Base-by-base conservation (phyloP, 2,888 invertebrate genomes). In the Apotomis capreana region DNA sequence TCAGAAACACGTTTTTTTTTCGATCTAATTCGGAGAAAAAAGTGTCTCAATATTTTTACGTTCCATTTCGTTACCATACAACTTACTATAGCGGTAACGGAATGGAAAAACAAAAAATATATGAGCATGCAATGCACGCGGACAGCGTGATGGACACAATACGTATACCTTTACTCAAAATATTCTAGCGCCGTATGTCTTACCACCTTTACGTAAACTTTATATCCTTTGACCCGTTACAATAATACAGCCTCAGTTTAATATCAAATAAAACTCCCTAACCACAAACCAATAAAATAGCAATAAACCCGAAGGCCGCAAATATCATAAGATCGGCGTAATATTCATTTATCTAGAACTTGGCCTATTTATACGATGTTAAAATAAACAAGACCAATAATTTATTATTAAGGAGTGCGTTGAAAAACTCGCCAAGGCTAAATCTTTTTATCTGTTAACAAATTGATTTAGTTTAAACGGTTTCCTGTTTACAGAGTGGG, bases 321-420 rank as follows among this genome's bases (percentile, higher is more conserved):
- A 44, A 71, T 71, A 68, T 71, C 71, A 71, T 67, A 71, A 57
- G 60, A 71, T 68, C 67, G 36, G 71, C 67, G 61, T 57, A 67
- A 67, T 70, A 76, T 76, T 75, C 68, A 67, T 76, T 74, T 75
- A 64, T 74, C 74, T 63, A 74, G 74, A 76, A 79, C 75, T 76
- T 76, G 74, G 75, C 74, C 78, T 78, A 78, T 79, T 78, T 78
- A 70, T 72, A 69, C 63, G 67, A 59, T 61, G 69, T 74, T 75
- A 69, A 74, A 77, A 78, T 76, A 76, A 78, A 79, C 78, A 76
- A 74, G 74, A 15, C 55, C 36, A 37, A 49, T 62, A 71, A 71
- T 71, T 71, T 71, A 71, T 71, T 71, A 67, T 67, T 57, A 71
- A 71, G 67, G 61, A 62, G 61, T 67, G 60, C 70, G 63, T 5